A percentile compares a stretch with the other conserved stretches of the same genome.
Conservation (phyloP, 1,140 invertebrate species). For the Chironomus tepperi region DNA sequence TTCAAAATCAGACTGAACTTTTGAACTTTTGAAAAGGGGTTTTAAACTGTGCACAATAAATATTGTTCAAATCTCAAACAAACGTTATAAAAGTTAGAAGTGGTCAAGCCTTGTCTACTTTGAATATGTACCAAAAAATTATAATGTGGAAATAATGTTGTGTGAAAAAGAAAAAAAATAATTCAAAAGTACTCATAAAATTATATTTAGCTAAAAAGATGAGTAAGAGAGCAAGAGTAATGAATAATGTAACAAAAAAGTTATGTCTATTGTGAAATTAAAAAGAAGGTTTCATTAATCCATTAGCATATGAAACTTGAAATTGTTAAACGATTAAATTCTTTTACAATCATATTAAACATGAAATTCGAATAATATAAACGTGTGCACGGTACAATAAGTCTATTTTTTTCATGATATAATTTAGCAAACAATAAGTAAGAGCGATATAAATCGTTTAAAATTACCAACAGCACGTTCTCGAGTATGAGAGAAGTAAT, state of each 20-base stretch:
- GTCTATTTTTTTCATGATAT: not conserved
- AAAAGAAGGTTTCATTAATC: conserved; percentile 17
- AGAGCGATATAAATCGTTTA: conserved; percentile 21
- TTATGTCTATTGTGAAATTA: not conserved
- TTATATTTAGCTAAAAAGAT: no score
- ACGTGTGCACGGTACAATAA: conserved; percentile 20
- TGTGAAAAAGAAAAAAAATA: no score
- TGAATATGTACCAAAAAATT: no score
- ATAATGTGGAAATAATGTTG: no score
- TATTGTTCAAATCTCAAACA: no score
- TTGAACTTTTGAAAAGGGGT: no score
- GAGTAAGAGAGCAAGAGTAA: no score
- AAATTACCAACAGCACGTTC: conserved; percentile 15
- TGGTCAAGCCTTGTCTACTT: no score
- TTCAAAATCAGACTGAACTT: no score
- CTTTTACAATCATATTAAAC: conserved; percentile 21
- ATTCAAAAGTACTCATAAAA: no score
- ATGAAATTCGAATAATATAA: conserved; percentile 21
- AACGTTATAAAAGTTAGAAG: no score
- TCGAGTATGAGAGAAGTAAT: not conserved
- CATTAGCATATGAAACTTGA: conserved; percentile 11
- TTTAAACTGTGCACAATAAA: no score
- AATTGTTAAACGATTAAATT: conserved; percentile 12
- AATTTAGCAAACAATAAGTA: conserved; percentile 10
- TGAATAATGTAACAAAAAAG: not conserved